Conservation (phyloP, 2,888 invertebrate genomes). For the Yponomeuta evonymella region DNA sequence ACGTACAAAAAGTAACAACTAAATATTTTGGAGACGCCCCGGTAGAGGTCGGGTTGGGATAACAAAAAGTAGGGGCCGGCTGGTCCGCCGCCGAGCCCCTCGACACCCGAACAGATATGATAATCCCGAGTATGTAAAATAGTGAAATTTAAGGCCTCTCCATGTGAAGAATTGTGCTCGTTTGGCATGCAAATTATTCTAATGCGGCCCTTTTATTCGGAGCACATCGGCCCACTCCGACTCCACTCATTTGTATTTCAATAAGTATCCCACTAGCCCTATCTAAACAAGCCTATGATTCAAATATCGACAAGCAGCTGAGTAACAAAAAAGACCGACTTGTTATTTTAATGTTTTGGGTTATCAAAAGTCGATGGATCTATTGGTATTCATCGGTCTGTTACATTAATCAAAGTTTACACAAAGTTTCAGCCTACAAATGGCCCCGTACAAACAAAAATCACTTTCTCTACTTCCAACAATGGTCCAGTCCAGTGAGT, state of each 20-base stretch:
- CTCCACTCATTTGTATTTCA: conserved; percentile 72
- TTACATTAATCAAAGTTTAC: conserved; percentile 51
- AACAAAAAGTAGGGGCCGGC: conserved; percentile 65
- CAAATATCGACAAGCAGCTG: conserved; percentile 32
- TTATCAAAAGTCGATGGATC: conserved; percentile 50
- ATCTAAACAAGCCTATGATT: conserved; percentile 67
- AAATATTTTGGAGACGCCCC: conserved; percentile 71
- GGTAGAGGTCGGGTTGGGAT: conserved; percentile 69
- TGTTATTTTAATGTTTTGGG: conserved; percentile 51
- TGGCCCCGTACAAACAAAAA: conserved; percentile 46
- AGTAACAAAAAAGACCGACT: conserved; percentile 35
- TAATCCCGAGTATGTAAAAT: conserved; percentile 75
- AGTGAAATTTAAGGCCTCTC: conserved; percentile 75
- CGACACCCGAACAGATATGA: conserved; percentile 69
- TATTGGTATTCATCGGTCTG: conserved; percentile 60
- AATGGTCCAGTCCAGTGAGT: conserved; percentile 33
- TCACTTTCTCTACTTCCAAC: conserved; percentile 39
- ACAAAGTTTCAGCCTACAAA: conserved; percentile 45
- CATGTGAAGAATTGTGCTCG: conserved; percentile 75
- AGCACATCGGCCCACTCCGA: conserved; percentile 58
- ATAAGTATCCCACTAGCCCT: conserved; percentile 70
- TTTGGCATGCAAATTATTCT: conserved; percentile 72
- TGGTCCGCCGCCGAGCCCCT: conserved; percentile 38
- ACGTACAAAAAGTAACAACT: conserved; percentile 73
- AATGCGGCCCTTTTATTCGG: conserved; percentile 74